A percentile compares a stretch with the other conserved stretches of the same genome.
These are phyloP conservation scores for Coenonympha arcania DNA, from an alignment of 2,888 invertebrate species.

Conservation along the genomic window DNA sequence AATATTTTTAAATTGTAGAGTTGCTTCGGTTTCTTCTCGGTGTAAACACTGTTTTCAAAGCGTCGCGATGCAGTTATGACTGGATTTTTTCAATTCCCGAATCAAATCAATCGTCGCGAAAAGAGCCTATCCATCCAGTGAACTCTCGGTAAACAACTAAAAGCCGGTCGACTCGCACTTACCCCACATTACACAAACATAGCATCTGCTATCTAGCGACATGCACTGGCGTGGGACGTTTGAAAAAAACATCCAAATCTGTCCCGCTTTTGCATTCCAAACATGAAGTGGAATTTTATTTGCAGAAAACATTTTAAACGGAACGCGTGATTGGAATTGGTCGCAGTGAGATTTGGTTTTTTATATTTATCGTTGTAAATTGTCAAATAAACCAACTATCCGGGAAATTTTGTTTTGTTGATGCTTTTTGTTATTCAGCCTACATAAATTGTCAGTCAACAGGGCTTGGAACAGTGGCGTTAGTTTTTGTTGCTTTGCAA, in stretches of 20 bases:
- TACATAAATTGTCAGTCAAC: neutral
- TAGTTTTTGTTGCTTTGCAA: neutral
- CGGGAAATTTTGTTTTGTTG: constrained; percentile 2
- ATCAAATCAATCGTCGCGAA: too few relatives aligned
- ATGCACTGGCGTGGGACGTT: constrained; percentile 4
- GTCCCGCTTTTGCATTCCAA: constrained; percentile 17
- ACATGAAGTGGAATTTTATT: constrained; percentile 17
- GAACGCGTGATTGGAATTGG: constrained; percentile 22
- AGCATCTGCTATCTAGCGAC: neutral
- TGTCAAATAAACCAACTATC: constrained; percentile 10
- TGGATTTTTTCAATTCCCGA: too few relatives aligned
- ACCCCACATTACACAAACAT: constrained; percentile 3
- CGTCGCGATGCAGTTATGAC: too few relatives aligned
- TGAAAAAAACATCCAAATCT: constrained; percentile 13
- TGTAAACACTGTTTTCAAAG: too few relatives aligned
- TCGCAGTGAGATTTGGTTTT: constrained; percentile 13
- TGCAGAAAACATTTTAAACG: constrained; percentile 19
- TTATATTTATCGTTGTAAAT: constrained; percentile 12
- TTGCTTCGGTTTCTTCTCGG: too few relatives aligned
- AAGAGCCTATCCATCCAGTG: too few relatives aligned
- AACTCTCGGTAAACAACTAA: neutral
- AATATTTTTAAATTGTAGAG: too few relatives aligned
- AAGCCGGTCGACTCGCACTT: neutral
- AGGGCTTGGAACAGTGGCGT: neutral
- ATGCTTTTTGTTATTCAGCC: neutral